These are phyloP conservation scores for Lanius ludovicianus DNA, from an alignment of 2,113 vertebrate genomes.

Conservation along the genomic window DNA sequence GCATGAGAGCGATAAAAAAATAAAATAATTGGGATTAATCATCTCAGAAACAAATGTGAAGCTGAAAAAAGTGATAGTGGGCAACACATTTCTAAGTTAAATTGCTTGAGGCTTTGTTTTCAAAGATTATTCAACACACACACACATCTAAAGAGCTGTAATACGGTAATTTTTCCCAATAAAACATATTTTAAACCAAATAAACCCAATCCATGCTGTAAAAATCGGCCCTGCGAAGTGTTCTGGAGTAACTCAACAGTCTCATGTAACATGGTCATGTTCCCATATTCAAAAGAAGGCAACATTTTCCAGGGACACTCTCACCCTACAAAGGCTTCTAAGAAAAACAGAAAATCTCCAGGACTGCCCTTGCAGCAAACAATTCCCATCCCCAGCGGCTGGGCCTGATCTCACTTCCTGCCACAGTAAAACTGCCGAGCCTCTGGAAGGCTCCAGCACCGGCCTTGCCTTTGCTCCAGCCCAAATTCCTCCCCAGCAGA, in stretches of 20 bases:
- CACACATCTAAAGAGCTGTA: not conserved
- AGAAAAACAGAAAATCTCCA: conserved; percentile 6
- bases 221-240: not conserved
- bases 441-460: not conserved
- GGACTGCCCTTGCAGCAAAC: conserved; percentile 21
- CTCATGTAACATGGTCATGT: not conserved
- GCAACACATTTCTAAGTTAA: not conserved
- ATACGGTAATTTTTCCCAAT: not conserved
- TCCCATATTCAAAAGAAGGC: not conserved
- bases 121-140: not conserved
- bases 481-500: not conserved
- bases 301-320: not conserved
- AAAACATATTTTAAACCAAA: not conserved
- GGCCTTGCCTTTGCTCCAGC: not conserved
- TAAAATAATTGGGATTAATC: not conserved
- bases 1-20: not conserved
- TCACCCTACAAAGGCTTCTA: not conserved
- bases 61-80: not conserved
- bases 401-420: conserved; percentile 58
- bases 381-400: not conserved
- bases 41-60: not conserved
- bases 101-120: not conserved
- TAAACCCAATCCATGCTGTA: not conserved
- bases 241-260: not conserved
- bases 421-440: not conserved